Evolutionary conservation across 64 coral and sea anemone genomes (phyloP).

Genomic region (Pocillopora damicornis): DNA sequence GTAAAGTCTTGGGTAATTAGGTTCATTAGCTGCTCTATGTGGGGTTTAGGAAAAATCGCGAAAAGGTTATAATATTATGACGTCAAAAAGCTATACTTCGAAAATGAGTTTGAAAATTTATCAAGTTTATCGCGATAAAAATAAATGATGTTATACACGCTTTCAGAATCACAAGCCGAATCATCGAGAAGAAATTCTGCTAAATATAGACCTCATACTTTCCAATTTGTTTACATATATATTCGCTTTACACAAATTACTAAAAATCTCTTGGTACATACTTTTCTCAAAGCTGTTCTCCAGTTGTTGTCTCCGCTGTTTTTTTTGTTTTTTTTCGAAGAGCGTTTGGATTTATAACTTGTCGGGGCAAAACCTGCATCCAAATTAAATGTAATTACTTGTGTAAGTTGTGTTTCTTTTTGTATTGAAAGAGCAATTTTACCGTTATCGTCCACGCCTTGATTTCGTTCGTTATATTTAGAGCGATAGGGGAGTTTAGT

Average conservation of each 20-base stretch:
- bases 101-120: slow-evolving; percentile 25
- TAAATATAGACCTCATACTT: neutral
- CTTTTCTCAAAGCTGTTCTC: too few relatives aligned
- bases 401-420: neutral
- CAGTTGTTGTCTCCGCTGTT: too few relatives aligned
- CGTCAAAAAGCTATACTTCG: slow-evolving; percentile 11
- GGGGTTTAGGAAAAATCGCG: neutral
- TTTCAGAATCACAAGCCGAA: neutral
- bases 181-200: neutral
- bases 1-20: neutral
- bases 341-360: too few relatives aligned
- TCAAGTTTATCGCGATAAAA: slow-evolving; percentile 1
- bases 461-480: slow-evolving; percentile 20
- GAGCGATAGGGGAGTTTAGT: slow-evolving; percentile 6
- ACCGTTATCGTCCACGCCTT: slow-evolving; percentile 10
- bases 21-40: slow-evolving; percentile 4
- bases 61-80: neutral
- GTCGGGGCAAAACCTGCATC: too few relatives aligned
- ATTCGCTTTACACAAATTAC: too few relatives aligned
- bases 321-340: too few relatives aligned
- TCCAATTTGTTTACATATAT: neutral
- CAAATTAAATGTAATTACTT: neutral
- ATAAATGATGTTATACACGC: neutral
- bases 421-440: neutral
- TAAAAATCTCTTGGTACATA: too few relatives aligned